phyloP scores from a whole-genome alignment of 2,797 vertebrate species.

The Argyrosomus regius region DNA sequence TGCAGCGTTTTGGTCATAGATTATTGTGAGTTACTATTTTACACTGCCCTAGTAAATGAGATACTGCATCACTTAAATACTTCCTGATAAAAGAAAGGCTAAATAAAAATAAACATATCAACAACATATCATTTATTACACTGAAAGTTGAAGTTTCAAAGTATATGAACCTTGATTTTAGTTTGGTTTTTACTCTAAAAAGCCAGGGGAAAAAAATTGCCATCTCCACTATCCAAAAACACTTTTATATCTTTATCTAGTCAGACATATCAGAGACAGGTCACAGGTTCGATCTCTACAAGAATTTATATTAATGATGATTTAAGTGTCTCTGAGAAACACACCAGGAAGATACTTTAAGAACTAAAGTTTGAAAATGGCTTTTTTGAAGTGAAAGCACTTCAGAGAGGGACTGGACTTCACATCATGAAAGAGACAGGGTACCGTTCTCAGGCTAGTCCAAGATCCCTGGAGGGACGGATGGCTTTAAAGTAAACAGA shows the following conservation, averaged over 20 bases:
- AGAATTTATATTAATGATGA: neutral
- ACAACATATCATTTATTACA: conserved; percentile 8
- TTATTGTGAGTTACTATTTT: neutral
- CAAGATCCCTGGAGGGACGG: conserved; percentile 48
- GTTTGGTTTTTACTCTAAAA: neutral
- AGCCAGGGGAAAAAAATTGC: neutral
- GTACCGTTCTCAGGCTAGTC: conserved; percentile 58
- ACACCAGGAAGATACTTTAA: conserved; percentile 16
- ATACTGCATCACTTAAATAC: neutral
- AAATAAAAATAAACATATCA: neutral
- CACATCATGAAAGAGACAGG: conserved; percentile 53
- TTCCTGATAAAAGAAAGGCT: neutral
- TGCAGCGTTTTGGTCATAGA: neutral
- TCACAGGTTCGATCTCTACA: conserved; percentile 9
- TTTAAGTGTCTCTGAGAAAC: neutral
- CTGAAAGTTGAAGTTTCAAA: neutral
- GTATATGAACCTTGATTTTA: neutral
- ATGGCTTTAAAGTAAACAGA: conserved; percentile 70
- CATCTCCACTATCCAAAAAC: neutral
- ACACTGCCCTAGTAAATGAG: neutral
- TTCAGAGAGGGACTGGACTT: conserved; percentile 56
- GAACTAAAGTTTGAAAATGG: conserved; percentile 13
- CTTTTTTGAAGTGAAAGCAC: conserved; percentile 40
- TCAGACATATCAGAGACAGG: neutral
- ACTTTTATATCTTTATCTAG: neutral